Percentiles rank a stretch among this genome's conserved stretches.
Evolutionary conservation across 2,113 vertebrate genomes (phyloP).

Genomic region (Meleagris gallopavo): DNA sequence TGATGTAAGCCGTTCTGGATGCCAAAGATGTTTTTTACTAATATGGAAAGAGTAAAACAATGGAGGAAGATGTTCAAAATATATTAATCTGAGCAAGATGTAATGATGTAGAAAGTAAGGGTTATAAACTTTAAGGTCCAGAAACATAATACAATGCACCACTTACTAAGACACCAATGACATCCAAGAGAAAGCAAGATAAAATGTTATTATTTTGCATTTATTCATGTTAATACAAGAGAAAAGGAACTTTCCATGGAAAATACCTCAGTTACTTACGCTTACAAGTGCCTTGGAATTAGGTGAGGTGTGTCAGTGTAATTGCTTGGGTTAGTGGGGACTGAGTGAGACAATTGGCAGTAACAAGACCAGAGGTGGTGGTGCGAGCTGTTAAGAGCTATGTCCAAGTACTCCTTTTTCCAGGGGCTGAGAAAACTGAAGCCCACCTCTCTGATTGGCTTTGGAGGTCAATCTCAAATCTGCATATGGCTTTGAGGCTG

Average conservation of each 20-base stretch:
- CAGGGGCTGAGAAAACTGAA: slow-evolving; percentile 8
- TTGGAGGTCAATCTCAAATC: background rate
- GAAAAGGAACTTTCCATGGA: slow-evolving; percentile 37
- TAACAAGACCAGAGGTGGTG: background rate
- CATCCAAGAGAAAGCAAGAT: slow-evolving; percentile 74
- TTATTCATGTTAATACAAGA: slow-evolving; percentile 34
- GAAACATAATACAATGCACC: slow-evolving; percentile 63
- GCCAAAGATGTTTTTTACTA: slow-evolving; percentile 41
- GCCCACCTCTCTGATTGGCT: background rate
- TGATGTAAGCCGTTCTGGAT: slow-evolving; percentile 68
- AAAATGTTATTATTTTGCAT: slow-evolving; percentile 61
- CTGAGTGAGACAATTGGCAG: background rate
- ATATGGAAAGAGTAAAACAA: slow-evolving; percentile 60
- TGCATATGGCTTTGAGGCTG: background rate
- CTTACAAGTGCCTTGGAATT: slow-evolving; percentile 38
- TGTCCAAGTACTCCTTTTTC: background rate
- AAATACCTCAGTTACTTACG: background rate
- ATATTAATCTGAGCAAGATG: slow-evolving; percentile 69
- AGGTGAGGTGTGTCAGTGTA: slow-evolving; percentile 13
- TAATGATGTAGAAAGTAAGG: slow-evolving; percentile 61
- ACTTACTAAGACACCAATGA: slow-evolving; percentile 74
- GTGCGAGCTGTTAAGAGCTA: background rate
- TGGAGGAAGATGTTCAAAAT: slow-evolving; percentile 62
- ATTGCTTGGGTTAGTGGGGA: background rate
- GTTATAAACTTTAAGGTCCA: slow-evolving; percentile 66